Conservation (phyloP, 1,140 invertebrate species). For the Mya arenaria region DNA sequence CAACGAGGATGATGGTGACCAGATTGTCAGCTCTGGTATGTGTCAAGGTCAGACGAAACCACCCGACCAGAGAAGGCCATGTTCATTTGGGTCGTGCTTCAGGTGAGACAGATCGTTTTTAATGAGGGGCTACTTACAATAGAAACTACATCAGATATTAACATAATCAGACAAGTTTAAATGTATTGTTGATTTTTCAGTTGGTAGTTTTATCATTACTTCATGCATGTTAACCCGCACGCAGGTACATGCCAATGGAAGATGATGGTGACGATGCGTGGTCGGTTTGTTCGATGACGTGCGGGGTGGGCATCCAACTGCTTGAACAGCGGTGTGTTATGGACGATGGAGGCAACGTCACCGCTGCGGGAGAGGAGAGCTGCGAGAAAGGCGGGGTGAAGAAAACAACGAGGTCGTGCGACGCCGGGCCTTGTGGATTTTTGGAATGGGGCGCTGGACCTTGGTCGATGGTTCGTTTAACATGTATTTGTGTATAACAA, state of each 20-base stretch:
- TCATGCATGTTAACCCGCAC: neutral
- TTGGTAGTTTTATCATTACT: neutral
- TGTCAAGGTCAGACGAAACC: slow-evolving; percentile 1
- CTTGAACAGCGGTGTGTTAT: neutral
- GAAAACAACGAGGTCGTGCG: neutral
- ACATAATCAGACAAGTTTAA: neutral
- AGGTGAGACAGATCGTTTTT: neutral
- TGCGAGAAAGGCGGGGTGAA: slow-evolving; percentile 18
- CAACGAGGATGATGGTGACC: neutral
- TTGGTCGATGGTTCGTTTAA: slow-evolving; percentile 38
- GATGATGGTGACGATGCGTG: neutral
- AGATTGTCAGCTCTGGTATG: neutral
- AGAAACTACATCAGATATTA: neutral
- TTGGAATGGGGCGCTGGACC: slow-evolving; percentile 37
- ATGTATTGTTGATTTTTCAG: neutral
- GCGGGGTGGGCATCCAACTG: slow-evolving; percentile 25
- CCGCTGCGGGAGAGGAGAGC: neutral
- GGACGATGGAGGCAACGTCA: neutral
- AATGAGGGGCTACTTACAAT: neutral
- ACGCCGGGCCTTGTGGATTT: slow-evolving; percentile 14
- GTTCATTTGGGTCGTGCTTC: neutral
- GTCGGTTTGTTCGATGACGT: slow-evolving; percentile 18
- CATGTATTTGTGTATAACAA: neutral
- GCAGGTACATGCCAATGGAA: neutral
- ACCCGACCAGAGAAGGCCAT: neutral